Evolutionary conservation across 2,113 vertebrate genomes (phyloP).

Genomic region (Origma solitaria): DNA sequence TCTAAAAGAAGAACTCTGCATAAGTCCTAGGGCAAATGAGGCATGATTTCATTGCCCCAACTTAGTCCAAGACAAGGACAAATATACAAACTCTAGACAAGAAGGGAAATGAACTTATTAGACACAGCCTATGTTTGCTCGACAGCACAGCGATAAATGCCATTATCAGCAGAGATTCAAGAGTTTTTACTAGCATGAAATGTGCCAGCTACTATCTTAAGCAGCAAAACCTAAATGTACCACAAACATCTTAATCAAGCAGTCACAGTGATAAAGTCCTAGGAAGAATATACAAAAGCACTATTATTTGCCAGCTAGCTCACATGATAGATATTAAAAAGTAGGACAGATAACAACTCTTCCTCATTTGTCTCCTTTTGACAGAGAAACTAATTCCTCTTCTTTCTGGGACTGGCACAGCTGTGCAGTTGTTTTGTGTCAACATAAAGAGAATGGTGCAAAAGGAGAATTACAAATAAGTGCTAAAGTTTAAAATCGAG

Average conservation of each 20-base stretch:
- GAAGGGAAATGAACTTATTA: neutral
- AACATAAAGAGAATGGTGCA: neutral
- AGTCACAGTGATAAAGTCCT: neutral
- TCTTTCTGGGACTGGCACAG: neutral
- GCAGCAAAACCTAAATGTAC: neutral
- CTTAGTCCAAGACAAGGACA: neutral
- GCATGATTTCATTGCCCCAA: neutral
- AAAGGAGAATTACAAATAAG: neutral
- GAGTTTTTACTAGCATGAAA: neutral
- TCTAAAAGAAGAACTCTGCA: neutral
- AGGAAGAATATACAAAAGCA: neutral
- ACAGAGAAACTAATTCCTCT: neutral
- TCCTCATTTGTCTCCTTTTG: neutral
- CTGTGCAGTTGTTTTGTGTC: rapidly evolving
- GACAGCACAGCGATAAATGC: neutral
- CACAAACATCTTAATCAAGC: neutral
- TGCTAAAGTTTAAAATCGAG: neutral
- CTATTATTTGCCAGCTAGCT: neutral
- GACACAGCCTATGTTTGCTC: neutral
- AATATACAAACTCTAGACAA: neutral
- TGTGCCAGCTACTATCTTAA: neutral
- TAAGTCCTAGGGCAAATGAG: neutral
- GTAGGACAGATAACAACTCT: neutral
- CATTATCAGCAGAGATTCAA: neutral
- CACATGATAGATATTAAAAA: neutral